Percentiles rank a stretch among this genome's conserved stretches.
These are phyloP conservation scores for Tarsius wallacei DNA, from an alignment of 2,797 vertebrate species.

Conservation along the genomic window DNA sequence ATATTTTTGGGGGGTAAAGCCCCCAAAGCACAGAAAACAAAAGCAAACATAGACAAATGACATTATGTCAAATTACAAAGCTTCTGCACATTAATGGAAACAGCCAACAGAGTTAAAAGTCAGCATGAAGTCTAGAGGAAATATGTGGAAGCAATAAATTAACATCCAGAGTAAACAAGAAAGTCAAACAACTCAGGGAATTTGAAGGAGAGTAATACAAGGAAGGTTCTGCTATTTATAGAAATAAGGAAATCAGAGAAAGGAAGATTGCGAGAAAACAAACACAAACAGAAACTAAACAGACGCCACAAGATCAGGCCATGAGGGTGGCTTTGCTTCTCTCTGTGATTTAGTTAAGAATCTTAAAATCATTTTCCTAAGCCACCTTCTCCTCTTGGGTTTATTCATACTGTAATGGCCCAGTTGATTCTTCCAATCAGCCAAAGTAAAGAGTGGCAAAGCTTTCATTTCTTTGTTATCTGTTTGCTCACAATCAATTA, in stretches of 20 bases:
- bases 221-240: not conserved
- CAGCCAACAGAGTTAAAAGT: no score
- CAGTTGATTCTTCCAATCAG: not conserved
- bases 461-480: not conserved
- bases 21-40: no score
- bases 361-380: not conserved
- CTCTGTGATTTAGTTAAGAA: not conserved
- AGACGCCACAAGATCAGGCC: no score
- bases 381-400: fast-evolving
- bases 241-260: not conserved
- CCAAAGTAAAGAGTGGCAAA: not conserved
- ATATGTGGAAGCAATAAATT: no score
- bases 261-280: not conserved
- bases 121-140: no score
- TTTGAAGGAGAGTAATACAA: not conserved
- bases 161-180: no score
- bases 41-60: no score
- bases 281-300: not conserved
- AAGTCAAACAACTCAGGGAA: fast-evolving
- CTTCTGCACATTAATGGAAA: no score
- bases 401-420: not conserved
- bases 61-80: no score
- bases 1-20: no score
- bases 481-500: not conserved
- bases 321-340: not conserved